Percentiles rank a stretch among this genome's conserved stretches.
These are phyloP conservation scores for Nesogale talazaci DNA, from an alignment of 2,113 vertebrate species.

Conservation along the genomic window DNA sequence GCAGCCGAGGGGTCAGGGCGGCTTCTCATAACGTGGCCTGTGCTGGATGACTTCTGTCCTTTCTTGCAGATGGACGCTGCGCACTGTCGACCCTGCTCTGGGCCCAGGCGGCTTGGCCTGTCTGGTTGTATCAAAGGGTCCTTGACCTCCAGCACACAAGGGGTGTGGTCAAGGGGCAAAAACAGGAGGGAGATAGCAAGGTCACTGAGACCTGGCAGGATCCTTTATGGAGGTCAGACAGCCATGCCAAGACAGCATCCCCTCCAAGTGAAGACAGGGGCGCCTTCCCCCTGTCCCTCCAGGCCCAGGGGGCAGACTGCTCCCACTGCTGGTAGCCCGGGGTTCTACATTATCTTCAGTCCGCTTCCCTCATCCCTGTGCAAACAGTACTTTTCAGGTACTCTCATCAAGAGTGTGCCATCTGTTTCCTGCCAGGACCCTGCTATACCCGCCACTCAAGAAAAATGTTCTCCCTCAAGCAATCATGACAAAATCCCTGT, in stretches of 20 bases:
- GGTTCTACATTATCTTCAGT: neutral
- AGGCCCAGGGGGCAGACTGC: neutral
- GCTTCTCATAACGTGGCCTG: neutral
- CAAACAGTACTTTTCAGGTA: neutral
- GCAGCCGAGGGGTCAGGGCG: neutral
- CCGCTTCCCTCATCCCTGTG: neutral
- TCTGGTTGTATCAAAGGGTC: neutral
- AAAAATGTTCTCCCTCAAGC: neutral
- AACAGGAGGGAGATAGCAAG: neutral
- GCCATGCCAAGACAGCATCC: accelerated
- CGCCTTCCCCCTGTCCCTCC: neutral
- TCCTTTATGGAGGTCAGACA: neutral
- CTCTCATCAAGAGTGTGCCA: neutral
- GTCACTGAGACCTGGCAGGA: accelerated
- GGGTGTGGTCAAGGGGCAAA: neutral
- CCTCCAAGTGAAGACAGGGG: neutral
- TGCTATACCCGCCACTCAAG: neutral
- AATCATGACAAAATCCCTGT: neutral
- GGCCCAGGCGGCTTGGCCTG: neutral
- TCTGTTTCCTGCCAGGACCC: neutral
- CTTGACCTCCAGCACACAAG: neutral
- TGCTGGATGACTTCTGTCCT: neutral
- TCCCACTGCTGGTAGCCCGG: neutral
- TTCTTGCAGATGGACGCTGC: neutral
- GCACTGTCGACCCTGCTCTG: neutral